Base-by-base conservation (phyloP, 2,888 invertebrate species). In the Hirtodrosophila trivittata region DNA sequence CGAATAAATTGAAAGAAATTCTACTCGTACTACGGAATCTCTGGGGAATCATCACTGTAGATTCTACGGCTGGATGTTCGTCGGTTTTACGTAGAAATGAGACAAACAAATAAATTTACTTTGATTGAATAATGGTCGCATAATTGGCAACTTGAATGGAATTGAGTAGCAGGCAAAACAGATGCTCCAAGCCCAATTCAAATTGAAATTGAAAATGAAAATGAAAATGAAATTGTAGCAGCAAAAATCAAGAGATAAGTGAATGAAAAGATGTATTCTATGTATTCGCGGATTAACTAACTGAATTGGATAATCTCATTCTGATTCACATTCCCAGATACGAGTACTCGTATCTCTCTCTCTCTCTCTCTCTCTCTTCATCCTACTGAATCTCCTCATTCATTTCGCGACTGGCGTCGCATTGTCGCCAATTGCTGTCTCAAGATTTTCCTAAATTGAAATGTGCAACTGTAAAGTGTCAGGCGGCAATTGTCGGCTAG, bases 91-190 rank as follows among this genome's bases (percentile, higher is more conserved):
- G 86, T 75, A 77, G 84, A 86, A 83, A 69, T 80, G 80, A 83
- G 88, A 90, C 89, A 90, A 90, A 90, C 90, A 90, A 90, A 90
- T 90, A 90, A 90, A 90, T 90, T 90, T 90, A 89, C 80, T 88
- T 89, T 90, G 89, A 90, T 90, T 90, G 89, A 87, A 90, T 90
- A 90, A 90, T 90, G 89, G 88, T 67, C 84, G 68, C 88, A 87
- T 90, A 90, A 90, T 90, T 90, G 90, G 90, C 90, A 90, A 88
- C 88, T 89, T 90, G 90, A 90, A 90, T 90, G 90, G 89, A 90
- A 90, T 90, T 90, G 90, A 90, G 90, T 90, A 89, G 90, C 89
- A 89, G 89, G 90, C 90, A 90, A 89, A 90, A 89, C 88, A 86
- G 82, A 89, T 87, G 66, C 72, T 46, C 42, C 62, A 56, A 68